These are phyloP conservation scores for Troglohyphantes excavatus DNA, from an alignment of 2,888 invertebrate genomes.

Conservation along the genomic window DNA sequence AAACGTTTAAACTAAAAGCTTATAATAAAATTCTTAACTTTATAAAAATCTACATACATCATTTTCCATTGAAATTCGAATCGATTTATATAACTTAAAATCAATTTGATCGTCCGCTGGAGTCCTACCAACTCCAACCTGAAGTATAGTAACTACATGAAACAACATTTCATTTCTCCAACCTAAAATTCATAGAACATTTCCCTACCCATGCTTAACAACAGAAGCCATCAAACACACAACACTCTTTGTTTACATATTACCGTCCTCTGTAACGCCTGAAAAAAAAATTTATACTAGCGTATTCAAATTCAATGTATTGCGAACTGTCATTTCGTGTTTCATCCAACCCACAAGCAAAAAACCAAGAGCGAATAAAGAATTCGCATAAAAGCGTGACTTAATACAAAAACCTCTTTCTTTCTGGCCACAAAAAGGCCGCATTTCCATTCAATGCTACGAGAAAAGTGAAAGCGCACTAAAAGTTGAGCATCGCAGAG, in stretches of 20 bases:
- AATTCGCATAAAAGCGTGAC: slow-evolving; percentile 51
- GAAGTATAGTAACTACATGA: neutral
- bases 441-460: slow-evolving; percentile 30
- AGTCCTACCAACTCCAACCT: neutral
- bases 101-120: no score
- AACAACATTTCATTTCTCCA: neutral
- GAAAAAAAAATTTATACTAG: slow-evolving; percentile 6
- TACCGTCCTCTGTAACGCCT: neutral
- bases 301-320: slow-evolving; percentile 39
- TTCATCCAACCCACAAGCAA: neutral
- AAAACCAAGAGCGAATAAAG: slow-evolving; percentile 43
- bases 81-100: no score
- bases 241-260: slow-evolving; percentile 9
- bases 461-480: slow-evolving; percentile 42
- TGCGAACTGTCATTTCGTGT: slow-evolving; percentile 12
- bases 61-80: no score
- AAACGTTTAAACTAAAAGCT: no score
- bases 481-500: slow-evolving; percentile 38
- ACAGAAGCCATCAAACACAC: slow-evolving; percentile 2
- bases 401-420: slow-evolving; percentile 41
- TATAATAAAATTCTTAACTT: no score
- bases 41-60: no score
- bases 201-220: neutral
- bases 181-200: neutral
- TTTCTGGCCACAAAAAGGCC: neutral